Evolutionary conservation across 2,113 vertebrate genomes (phyloP).

Genomic region (Anseranas semipalmata): DNA sequence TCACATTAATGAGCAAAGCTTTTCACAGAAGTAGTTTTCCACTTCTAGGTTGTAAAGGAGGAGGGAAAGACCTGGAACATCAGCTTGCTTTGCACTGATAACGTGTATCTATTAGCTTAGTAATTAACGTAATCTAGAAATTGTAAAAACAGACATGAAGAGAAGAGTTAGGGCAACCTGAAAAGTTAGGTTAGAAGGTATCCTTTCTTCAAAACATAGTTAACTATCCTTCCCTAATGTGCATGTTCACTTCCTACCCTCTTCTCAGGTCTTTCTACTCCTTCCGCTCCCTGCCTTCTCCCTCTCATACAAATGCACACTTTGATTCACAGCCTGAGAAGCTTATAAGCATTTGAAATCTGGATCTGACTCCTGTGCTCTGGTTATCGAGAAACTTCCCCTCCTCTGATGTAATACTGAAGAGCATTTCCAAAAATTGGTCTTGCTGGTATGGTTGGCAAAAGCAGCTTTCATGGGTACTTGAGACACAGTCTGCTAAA

Average conservation of each 20-base stretch:
- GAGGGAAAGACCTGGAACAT: not conserved
- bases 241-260: not conserved
- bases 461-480: not conserved
- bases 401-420: not conserved
- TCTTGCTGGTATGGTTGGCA: not conserved
- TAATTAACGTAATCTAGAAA: not conserved
- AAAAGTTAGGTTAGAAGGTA: not conserved
- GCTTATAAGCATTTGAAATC: not conserved
- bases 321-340: not conserved
- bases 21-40: slow-evolving; percentile 27
- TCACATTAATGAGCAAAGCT: not conserved
- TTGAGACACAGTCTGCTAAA: not conserved
- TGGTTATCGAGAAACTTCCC: not conserved
- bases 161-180: not conserved
- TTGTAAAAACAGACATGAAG: not conserved
- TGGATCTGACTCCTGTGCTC: not conserved
- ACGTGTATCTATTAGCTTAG: not conserved
- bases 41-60: slow-evolving; percentile 5
- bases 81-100: not conserved
- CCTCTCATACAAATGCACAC: not conserved
- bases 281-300: not conserved
- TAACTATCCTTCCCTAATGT: not conserved
- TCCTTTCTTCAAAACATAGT: not conserved
- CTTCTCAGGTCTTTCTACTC: not conserved
- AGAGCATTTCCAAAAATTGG: not conserved